These are phyloP conservation scores for Scomber colias DNA, from an alignment of 2,113 vertebrate species.

Conservation along the genomic window DNA sequence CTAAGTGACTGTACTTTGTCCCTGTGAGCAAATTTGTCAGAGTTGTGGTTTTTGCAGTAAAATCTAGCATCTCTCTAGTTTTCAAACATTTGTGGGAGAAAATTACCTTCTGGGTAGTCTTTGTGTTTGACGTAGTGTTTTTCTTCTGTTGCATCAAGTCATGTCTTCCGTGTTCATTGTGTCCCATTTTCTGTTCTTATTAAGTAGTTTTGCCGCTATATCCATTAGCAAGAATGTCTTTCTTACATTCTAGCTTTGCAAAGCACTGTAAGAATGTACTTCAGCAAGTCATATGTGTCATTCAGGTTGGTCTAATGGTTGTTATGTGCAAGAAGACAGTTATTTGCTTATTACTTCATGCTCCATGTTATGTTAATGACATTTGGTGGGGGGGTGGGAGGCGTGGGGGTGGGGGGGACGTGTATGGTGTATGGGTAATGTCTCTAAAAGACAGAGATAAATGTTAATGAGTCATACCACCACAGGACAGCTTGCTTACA, in stretches of 20 bases:
- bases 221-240: no score
- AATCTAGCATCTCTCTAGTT: conserved; percentile 2
- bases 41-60: conserved; percentile 21
- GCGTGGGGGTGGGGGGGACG: no score
- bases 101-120: background rate
- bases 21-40: background rate
- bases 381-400: background rate
- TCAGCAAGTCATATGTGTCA: background rate
- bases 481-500: conserved; percentile 3
- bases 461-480: conserved; percentile 7
- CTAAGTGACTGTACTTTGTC: background rate
- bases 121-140: conserved; percentile 7
- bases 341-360: no score
- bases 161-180: background rate
- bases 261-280: no score
- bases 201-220: background rate
- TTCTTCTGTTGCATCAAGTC: background rate
- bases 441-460: background rate
- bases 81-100: background rate
- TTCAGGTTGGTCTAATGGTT: background rate
- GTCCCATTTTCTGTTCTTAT: background rate
- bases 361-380: background rate
- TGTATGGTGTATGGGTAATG: background rate
- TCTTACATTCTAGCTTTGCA: no score
- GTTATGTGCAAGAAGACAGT: no score